Evolutionary conservation across 92 coral and sea anemone species (phyloP), one percentile per base, ranked within the genome.

Genomic region (Nematostella vectensis): DNA sequence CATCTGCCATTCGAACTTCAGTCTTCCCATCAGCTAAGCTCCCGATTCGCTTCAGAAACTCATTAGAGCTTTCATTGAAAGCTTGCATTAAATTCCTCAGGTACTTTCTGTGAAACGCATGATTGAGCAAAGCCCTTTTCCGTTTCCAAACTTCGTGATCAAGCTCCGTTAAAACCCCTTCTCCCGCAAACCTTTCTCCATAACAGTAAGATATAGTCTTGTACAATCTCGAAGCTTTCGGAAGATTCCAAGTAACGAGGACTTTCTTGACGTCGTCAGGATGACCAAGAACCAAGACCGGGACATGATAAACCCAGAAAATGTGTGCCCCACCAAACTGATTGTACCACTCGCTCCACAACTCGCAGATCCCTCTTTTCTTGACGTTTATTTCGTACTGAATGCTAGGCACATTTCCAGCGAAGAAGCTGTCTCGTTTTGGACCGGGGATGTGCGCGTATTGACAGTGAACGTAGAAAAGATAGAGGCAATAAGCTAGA

Each of bases 81-180:
- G 80, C 69, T 3, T 39, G 53, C 87, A 85, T 85, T 47, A 85
- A 57, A 43, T 89, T 74, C 86, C 71, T 80, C 60, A 89, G 55
- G 25, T 69, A 73, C n/a, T 69, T 77, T 31, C 96, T 71, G 61
- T 89, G 96, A 55, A 89, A 89, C 9, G 96, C 96, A 21, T 94
- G 94, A 25, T 89, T 82, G 15, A 89, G 65, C 40, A 72, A 42
- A 3, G 65, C 81, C 21, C 96, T 75, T 49, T 68, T 76, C 50
- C 69, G 63, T 39, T 77, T 74, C 96, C 96, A 88, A 3, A 70
- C 76, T 3, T 30, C 74, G 37, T 88, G 82, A 21, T 83, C 70
- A 3, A 42, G 8, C 26, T 88, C 93, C 13, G 65, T 57, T 0
- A 88, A 18, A 49, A 88, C 40, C 1, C 96, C 85, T 3, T 70